phyloP scores from a whole-genome alignment of 1,140 invertebrate genomes.

The Mesaphorura yosii region DNA sequence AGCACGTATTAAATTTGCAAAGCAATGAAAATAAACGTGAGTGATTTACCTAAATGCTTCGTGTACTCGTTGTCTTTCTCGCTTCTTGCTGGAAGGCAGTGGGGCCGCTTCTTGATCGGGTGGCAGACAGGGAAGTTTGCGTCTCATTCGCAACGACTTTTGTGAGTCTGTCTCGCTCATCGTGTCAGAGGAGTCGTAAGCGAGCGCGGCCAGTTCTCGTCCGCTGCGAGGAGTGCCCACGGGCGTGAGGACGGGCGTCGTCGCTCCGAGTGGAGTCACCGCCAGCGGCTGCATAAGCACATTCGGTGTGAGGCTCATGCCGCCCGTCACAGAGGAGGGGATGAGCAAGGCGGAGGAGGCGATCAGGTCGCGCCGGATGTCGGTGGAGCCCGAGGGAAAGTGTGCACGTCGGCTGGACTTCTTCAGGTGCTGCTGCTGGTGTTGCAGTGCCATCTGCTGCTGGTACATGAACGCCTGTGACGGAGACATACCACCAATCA shows the following conservation, averaged over 20 bases:
- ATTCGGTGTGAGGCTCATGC: constrained; percentile 28
- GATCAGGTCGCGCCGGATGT: constrained; percentile 14
- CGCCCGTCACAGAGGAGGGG: constrained; percentile 10
- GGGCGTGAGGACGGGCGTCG: constrained; percentile 36
- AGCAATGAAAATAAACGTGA: too few relatives aligned
- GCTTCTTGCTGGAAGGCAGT: constrained; percentile 38
- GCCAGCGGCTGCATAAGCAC: constrained; percentile 23
- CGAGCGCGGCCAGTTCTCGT: too few relatives aligned
- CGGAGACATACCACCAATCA: constrained; percentile 31
- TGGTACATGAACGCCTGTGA: constrained; percentile 41
- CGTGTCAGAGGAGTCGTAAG: constrained; percentile 42
- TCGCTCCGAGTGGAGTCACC: constrained; percentile 18
- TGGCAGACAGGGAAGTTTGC: constrained; percentile 48
- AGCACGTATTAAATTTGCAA: too few relatives aligned
- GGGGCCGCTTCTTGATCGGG: constrained; percentile 45
- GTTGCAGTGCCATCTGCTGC: constrained; percentile 40
- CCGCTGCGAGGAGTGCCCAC: constrained; percentile 37
- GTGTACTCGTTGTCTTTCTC: constrained; percentile 33
- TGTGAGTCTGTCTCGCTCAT: constrained; percentile 44
- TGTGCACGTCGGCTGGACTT: constrained; percentile 37
- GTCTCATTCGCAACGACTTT: constrained; percentile 43
- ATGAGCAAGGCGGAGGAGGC: constrained; percentile 20
- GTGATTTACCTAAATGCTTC: constrained; percentile 35
- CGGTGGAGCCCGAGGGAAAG: constrained; percentile 5
- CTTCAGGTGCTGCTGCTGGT: constrained; percentile 39